Base-by-base conservation (phyloP, 2,797 vertebrate species). In the Lagodon rhomboides region DNA sequence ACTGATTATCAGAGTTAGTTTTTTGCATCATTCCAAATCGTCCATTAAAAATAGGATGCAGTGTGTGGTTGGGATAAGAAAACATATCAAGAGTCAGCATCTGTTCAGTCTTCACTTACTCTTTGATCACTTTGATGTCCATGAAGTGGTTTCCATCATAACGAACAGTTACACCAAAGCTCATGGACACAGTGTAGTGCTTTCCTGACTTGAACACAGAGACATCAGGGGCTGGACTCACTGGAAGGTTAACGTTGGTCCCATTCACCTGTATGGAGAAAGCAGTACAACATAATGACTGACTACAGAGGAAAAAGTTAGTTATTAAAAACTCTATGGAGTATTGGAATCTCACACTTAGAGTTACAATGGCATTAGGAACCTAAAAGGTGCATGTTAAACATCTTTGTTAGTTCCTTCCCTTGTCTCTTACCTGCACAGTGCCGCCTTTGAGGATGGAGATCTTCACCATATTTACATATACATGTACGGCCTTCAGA, bases 121-220 rank as follows among this genome's bases (percentile, higher is more conserved):
- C 94, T 88, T 93, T 88, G 75, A 89, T 93, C 11, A 95, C 90
- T 94, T 95, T 96, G 66, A 96, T 91, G 80, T 95, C 94, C 93
- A 95, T 93, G 64, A 83, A 93, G 80, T 96, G 91, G 81, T 95
- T 95, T 77, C 95, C 95, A 60, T 96, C 95, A 8, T 95, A 96
- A 23, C 95, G 94, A 73, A 96, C 94, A 13, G 89, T 94, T 50
- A 96, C 92, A n/a, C 95, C 94, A 88, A 96, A 95, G 62, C 82
- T 63, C 87, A 94, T 88, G 38, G 85, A 78, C 62, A 95, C 95
- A 4, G 93, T 95, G 91, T 93, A 95, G 77, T 91, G 89, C 70
- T 81, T 94, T 49, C 95, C 95, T 30, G 92, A 92, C 83, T 85
- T 90, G 65, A 92, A 93, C 44, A 96, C 93, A 61, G 94, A 94